Base-by-base conservation (phyloP, 2,113 vertebrate species). In the Hydropotes inermis region DNA sequence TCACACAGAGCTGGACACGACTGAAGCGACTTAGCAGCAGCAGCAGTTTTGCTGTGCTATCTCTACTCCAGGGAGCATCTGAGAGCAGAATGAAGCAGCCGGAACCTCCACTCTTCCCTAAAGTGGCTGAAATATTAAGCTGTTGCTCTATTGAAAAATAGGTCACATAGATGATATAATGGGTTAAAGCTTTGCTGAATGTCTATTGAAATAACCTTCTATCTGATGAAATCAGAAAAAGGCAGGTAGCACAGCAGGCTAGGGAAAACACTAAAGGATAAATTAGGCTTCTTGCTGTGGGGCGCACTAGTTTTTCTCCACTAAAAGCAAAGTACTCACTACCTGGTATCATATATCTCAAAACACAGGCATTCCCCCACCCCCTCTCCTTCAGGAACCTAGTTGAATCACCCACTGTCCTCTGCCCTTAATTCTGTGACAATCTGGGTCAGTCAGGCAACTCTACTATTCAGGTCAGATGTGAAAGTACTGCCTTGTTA, bases 371-470 rank as follows among this genome's bases (percentile, higher is more conserved):
- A n/a, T 85, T 93, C 55, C 78, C 36, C 54, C 23, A 15, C 52
- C 30, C 92, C 8, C 55, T 92, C 5, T 84, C 54, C 60, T 83
- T 85, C 28, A 64, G 55, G 52, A 61, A 94, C 52, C 14, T 79
- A 6, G 78, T 33, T 89, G 93, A 96, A 87, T 96, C 94, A 94
- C 55, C 43, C 0, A 52, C 47, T 76, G 15, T 55, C 91, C n/a
- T 84, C 28, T 60, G 23, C 58, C 83, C 57, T 96, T 57, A 84
- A 94, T 96, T 91, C 58, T 86, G 43, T 43, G 43, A 74, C 92
- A 96, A 52, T 90, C 61, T 87, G 47, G 87, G 86, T 39, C 97
- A 97, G 89, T 89, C 81, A 96, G 96, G 57, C 30, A 93, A 74
- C n/a, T 86, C 54, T 28, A 55, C 58, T 92, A 60, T 92, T 86